Evolutionary conservation across 2,113 vertebrate genomes (phyloP).

Genomic region (Hippocampus mohnikei): DNA sequence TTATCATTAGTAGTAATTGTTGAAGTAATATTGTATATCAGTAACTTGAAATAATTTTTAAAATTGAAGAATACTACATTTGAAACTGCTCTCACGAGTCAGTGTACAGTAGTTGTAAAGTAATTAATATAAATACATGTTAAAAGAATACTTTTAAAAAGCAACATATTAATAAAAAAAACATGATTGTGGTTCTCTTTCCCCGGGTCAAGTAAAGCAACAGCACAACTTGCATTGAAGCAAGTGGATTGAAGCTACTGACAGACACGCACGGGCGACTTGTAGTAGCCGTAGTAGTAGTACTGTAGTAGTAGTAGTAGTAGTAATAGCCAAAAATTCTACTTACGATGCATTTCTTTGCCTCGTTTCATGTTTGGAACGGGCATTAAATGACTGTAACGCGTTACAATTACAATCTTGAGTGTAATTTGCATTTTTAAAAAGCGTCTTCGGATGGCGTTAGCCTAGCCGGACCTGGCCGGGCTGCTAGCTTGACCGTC

Average conservation of each 20-base stretch:
- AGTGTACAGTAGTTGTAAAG: too few relatives aligned
- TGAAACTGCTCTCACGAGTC: too few relatives aligned
- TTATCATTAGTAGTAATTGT: too few relatives aligned
- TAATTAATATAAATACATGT: neutral
- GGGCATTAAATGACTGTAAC: conserved; percentile 12
- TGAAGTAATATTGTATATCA: too few relatives aligned
- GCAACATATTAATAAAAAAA: neutral
- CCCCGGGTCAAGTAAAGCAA: too few relatives aligned
- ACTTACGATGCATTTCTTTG: conserved; percentile 67
- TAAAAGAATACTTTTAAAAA: neutral
- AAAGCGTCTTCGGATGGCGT: neutral
- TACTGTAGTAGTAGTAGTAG: too few relatives aligned
- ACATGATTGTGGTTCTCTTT: neutral
- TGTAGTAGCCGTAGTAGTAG: neutral
- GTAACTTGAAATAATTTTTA: too few relatives aligned
- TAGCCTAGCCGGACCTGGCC: conserved; percentile 45
- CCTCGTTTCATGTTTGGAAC: neutral
- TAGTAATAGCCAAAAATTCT: neutral
- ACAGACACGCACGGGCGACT: neutral
- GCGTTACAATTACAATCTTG: neutral
- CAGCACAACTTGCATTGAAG: neutral
- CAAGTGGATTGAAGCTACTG: neutral
- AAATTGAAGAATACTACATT: too few relatives aligned
- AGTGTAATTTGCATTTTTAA: neutral
- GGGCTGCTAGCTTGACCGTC: conserved; percentile 53